These are phyloP conservation scores for Phortica okadai DNA, from an alignment of 2,888 invertebrate species.

Conservation along the genomic window DNA sequence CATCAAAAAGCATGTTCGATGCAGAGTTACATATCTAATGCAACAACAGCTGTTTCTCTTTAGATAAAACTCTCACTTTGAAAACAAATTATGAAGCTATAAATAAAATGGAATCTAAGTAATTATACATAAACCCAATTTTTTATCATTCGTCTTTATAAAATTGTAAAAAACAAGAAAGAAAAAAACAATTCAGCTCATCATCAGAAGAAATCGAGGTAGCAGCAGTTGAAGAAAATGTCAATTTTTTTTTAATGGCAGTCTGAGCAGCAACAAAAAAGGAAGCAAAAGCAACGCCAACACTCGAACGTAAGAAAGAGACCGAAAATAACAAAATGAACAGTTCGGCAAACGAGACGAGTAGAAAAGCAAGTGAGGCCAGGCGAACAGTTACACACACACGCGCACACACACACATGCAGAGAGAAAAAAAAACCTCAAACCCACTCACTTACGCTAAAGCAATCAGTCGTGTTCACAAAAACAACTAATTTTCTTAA, in stretches of 20 bases:
- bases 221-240: constrained; percentile 9
- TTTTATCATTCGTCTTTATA: too few relatives aligned
- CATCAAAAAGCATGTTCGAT: neutral
- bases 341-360: neutral
- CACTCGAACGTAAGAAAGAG: constrained; percentile 3
- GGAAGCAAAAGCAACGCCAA: neutral
- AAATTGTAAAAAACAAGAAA: neutral
- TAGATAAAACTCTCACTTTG: too few relatives aligned
- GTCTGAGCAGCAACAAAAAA: constrained; percentile 5
- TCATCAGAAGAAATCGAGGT: neutral
- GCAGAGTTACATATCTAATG: neutral
- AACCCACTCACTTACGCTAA: constrained; percentile 17
- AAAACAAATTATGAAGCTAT: too few relatives aligned
- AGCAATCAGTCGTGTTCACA: neutral
- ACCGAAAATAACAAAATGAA: neutral
- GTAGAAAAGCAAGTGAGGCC: constrained; percentile 9
- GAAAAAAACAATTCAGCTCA: neutral
- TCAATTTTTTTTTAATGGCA: constrained; percentile 13
- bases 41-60: constrained; percentile 8
- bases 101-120: too few relatives aligned
- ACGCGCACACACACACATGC: constrained; percentile 46
- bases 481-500: neutral
- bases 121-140: too few relatives aligned
- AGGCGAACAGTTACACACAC: constrained; percentile 37
- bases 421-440: constrained; percentile 32